phyloP scores from a whole-genome alignment of 2,113 vertebrate species.

The Melanocharis versteri region DNA sequence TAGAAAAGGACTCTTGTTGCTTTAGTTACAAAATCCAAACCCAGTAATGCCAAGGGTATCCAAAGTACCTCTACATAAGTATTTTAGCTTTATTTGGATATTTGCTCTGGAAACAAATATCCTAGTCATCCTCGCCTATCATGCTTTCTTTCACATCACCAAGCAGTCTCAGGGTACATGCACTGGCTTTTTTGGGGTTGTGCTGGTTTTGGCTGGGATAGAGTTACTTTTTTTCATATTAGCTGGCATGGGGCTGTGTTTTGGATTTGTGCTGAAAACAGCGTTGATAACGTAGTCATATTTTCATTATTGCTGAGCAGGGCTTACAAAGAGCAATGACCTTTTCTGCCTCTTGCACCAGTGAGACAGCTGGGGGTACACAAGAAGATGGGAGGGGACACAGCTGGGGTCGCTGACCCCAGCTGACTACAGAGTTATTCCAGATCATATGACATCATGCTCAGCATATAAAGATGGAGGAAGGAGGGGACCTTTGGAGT shows the following conservation, averaged over 20 bases:
- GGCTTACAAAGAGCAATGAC: not conserved
- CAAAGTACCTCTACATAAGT: not conserved
- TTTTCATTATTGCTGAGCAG: not conserved
- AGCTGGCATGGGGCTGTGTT: not conserved
- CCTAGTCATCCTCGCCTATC: not conserved
- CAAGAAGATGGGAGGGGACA: not conserved
- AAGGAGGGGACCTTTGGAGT: not conserved
- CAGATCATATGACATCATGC: not conserved
- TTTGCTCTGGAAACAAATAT: not conserved
- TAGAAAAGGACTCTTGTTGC: not conserved
- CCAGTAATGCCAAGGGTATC: not conserved
- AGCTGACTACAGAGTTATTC: not conserved
- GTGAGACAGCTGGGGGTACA: rapidly evolving
- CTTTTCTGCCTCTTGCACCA: not conserved
- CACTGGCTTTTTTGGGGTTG: not conserved
- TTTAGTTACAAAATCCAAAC: not conserved
- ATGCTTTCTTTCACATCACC: not conserved
- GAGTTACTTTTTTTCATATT: not conserved
- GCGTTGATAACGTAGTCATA: not conserved
- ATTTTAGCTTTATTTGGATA: not conserved
- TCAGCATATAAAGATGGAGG: not conserved
- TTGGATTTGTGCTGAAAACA: not conserved
- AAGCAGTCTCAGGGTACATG: not conserved
- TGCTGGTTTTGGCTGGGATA: not conserved
- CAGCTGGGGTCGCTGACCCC: not conserved